Evolutionary conservation across 2,888 invertebrate species (phyloP), one percentile per base, ranked within the genome.

Genomic region (Acanthosoma haemorrhoidale): DNA sequence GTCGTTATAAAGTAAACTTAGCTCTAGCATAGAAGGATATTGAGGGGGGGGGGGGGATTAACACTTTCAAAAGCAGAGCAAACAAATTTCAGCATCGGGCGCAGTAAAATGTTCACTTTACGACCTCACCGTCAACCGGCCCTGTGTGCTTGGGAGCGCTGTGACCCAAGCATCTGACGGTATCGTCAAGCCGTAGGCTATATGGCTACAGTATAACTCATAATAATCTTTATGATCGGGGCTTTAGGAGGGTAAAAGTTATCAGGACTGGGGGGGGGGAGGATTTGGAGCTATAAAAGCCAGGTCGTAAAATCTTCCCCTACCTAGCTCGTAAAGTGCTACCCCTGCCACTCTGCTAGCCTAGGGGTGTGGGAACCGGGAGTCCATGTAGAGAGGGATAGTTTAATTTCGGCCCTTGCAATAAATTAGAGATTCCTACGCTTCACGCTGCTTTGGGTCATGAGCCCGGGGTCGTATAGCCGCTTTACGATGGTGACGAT

Each of bases 161-260:
- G 21, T 51, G 51, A 25, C 25, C n/a, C n/a, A 25, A 61, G 36
- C 38, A 61, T 34, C 61, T 61, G 61, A 61, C 36, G 61, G 36
- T 36, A 61, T 36, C 61, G 61, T 34, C 16, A 41, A n/a, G n/a
- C n/a, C n/a, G n/a, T n/a, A n/a, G n/a, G n/a, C n/a, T n/a, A n/a
- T n/a, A n/a, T n/a, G 21, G 18, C 13, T n/a, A 36, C 21, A 21
- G 21, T 61, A 61, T 61, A 61, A 61, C 34, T 61, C 61, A 61
- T 61, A 32, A 61, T 61, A 61, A 61, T 61, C 61, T 61, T 61
- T 61, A 61, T 36, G 61, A 61, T 36, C 61, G 36, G 32, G 31
- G 25, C 59, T 32, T 59, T 59, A 36, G 61, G 61, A 36, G 36
- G 61, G 61, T 51, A 51, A 36, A 36, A 36, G 61, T 61, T 61